A percentile compares a stretch with the other conserved stretches of the same genome.
These are phyloP conservation scores for Acestrorhynchus altus DNA, from an alignment of 2,797 vertebrate species.

Conservation along the genomic window DNA sequence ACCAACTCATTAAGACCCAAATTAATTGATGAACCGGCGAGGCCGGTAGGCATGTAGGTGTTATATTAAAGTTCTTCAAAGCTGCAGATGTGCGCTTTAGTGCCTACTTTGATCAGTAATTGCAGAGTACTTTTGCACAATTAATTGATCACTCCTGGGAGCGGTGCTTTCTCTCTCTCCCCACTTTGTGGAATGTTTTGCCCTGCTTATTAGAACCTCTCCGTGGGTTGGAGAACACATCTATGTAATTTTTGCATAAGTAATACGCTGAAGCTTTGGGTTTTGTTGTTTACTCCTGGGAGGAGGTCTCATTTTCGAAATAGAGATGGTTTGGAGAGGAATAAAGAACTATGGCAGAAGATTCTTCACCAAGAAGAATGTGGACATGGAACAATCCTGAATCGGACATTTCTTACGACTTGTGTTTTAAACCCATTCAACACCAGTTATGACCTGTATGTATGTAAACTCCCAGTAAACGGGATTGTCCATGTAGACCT, in stretches of 20 bases:
- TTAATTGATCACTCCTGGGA: conserved; percentile 77
- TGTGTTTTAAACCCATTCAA: too few relatives aligned
- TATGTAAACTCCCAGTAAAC: too few relatives aligned
- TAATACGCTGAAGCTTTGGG: not conserved
- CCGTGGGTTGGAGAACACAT: conserved; percentile 61
- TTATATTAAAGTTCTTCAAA: conserved; percentile 76
- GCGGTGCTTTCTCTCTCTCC: conserved; percentile 50
- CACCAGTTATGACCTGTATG: too few relatives aligned
- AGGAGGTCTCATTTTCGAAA: not conserved
- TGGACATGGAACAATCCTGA: too few relatives aligned
- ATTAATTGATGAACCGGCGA: conserved; percentile 73
- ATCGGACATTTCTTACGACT: too few relatives aligned
- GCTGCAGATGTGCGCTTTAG: conserved; percentile 72
- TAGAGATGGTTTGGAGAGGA: not conserved
- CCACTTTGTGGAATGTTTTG: conserved; percentile 27
- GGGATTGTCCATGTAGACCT: too few relatives aligned
- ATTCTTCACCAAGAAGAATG: not conserved
- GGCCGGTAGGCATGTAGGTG: conserved; percentile 72
- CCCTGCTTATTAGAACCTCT: conserved; percentile 58
- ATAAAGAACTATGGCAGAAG: not conserved
- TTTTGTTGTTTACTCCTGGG: not conserved
- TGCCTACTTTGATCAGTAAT: conserved; percentile 77
- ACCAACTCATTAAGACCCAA: conserved; percentile 72
- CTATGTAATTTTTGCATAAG: conserved; percentile 7
- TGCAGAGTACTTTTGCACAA: conserved; percentile 74